Percentiles rank a stretch among this genome's conserved stretches.
Conservation (phyloP, 2,888 invertebrate genomes). For the Actias luna region DNA sequence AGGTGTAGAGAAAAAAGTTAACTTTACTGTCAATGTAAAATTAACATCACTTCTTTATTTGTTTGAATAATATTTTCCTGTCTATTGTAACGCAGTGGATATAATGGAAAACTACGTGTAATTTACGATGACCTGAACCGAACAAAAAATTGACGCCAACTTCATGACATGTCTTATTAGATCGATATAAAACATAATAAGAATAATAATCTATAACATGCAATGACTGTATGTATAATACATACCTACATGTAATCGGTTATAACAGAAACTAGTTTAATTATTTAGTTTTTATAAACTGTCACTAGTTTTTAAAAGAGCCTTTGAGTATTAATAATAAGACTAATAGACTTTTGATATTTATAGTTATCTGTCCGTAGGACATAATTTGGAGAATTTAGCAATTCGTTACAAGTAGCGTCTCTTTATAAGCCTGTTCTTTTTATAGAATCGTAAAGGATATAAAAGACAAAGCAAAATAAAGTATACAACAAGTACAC, state of each 20-base stretch:
- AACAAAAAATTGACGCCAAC: conserved; percentile 24
- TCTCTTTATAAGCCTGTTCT: no score
- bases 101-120: conserved; percentile 39
- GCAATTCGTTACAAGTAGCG: no score
- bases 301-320: background rate
- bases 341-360: no score
- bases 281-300: background rate
- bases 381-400: no score
- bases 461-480: conserved; percentile 11
- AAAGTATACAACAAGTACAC: conserved; percentile 4
- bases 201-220: background rate
- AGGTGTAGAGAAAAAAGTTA: background rate
- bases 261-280: background rate
- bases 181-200: conserved; percentile 18
- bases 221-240: background rate
- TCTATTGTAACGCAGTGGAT: conserved; percentile 35
- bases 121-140: conserved; percentile 24
- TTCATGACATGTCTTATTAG: conserved; percentile 25
- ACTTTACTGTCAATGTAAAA: conserved; percentile 11
- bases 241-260: background rate
- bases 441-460: background rate
- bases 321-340: background rate
- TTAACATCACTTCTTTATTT: conserved; percentile 20
- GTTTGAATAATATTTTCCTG: conserved; percentile 41
- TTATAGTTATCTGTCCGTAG: no score